Conservation (phyloP, 2,888 invertebrate genomes). For the Autographa pulchrina region DNA sequence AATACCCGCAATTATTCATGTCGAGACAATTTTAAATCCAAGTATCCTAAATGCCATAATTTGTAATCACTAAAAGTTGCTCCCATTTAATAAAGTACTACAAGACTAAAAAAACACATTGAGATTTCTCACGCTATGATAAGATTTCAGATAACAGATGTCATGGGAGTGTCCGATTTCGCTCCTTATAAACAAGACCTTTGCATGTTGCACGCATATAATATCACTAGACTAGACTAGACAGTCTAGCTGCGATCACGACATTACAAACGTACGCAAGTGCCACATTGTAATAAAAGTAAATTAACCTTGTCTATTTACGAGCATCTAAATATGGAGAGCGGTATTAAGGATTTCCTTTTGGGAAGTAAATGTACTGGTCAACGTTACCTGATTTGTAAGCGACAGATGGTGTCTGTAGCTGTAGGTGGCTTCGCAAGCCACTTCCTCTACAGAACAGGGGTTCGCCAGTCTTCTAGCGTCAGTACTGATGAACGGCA, state of each 20-base stretch:
- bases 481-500: conserved; percentile 92
- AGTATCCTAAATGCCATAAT: too few species aligned
- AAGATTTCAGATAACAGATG: neutral
- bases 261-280: neutral
- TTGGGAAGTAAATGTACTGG: conserved; percentile 18
- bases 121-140: neutral
- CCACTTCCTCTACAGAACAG: conserved; percentile 88
- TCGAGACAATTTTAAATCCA: too few species aligned
- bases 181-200: neutral
- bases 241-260: neutral
- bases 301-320: conserved; percentile 30
- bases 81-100: too few species aligned
- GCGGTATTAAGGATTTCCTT: conserved; percentile 34
- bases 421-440: conserved; percentile 94
- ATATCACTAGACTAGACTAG: neutral
- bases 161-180: neutral
- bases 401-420: conserved; percentile 94
- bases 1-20: too few species aligned
- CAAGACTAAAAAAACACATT: neutral
- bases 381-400: conserved; percentile 89
- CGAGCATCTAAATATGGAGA: conserved; percentile 23
- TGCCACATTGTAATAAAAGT: conserved; percentile 9
- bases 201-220: neutral
- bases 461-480: conserved; percentile 89
- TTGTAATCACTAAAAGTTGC: too few species aligned